phyloP scores from a whole-genome alignment of 1,140 invertebrate species.

The Zaprionus lachaisei region DNA sequence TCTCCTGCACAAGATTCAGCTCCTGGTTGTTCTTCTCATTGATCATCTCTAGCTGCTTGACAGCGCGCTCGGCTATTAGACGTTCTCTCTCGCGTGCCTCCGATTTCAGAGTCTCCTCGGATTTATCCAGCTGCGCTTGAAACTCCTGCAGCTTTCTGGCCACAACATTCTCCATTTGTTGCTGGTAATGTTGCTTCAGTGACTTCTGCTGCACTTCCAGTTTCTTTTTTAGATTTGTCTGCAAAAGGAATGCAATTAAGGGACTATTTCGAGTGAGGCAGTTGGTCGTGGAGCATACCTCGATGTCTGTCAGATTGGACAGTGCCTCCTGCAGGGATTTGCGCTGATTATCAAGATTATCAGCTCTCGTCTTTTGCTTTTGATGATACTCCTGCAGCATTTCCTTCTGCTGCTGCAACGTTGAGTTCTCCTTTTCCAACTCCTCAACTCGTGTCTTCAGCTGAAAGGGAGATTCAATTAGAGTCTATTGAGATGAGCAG shows the following conservation, averaged over 20 bases:
- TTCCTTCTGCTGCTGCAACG: conserved; percentile 71
- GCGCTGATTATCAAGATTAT: conserved; percentile 65
- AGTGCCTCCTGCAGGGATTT: conserved; percentile 75
- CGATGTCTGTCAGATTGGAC: conserved; percentile 70
- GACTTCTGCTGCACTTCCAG: conserved; percentile 89
- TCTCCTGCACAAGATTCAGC: conserved; percentile 90
- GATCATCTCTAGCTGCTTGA: conserved; percentile 89
- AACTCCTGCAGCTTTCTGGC: conserved; percentile 91
- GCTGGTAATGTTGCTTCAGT: conserved; percentile 90
- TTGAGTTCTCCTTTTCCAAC: conserved; percentile 67
- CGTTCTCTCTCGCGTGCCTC: conserved; percentile 89
- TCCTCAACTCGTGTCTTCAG: conserved; percentile 62
- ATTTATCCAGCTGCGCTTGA: conserved; percentile 89
- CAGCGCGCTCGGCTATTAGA: conserved; percentile 88
- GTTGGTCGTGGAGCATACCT: conserved; percentile 38
- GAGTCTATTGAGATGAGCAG: neutral
- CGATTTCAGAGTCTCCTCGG: conserved; percentile 87
- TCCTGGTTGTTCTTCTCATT: conserved; percentile 91
- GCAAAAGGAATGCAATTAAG: conserved; percentile 2
- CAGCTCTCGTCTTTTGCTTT: conserved; percentile 72
- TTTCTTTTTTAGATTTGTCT: conserved; percentile 84
- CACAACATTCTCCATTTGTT: conserved; percentile 91
- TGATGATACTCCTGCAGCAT: conserved; percentile 80
- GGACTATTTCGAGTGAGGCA: neutral
- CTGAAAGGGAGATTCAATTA: conserved; percentile 25